Base-by-base conservation (phyloP, 2,113 vertebrate genomes). In the Dipodomys merriami region DNA sequence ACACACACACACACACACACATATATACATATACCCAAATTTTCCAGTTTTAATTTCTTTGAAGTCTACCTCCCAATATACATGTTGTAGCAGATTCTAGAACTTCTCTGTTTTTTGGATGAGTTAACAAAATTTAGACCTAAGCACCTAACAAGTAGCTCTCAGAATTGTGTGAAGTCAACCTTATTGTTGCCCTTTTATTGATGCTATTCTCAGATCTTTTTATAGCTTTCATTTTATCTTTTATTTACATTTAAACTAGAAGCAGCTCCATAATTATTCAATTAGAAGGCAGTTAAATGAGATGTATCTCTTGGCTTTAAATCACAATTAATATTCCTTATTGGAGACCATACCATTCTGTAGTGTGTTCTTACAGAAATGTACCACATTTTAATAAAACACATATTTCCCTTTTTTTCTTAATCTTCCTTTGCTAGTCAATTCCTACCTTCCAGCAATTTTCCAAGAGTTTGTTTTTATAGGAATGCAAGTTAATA, bases 401-500 rank as follows among this genome's bases (percentile, higher is more conserved):
- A 82, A 15, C 9, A 22, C 11, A 39, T 0, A 80, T 76, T 95
- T 90, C 3, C 18, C 10, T 35, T 35, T 82, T 74, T 39, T 8
- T 1, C 4, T 39, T 77, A 23, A 23, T 68, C 9, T 25, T 72
- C 44, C 27, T 64, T 13, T 46, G 44, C 62, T 30, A 86, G 23
- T 60, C 30, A 73, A 33, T 86, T 62, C 49, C 9, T 92, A 88
- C 72, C 80, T 83, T 16, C 13, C 64, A 85, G 73, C 53, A 39
- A 62, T 68, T 88, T 94, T 93, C 72, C 53, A 88, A 90, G 65
- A 7, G 30, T 91, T 90, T 91, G 9, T 20, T 80, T 93, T 80
- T 79, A 53, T 57, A 64, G 13, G 46, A 92, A 76, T 3, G 7
- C 7, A 68, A 60, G 69, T 44, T 86, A 33, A 15, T 64, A 6